These are phyloP conservation scores for Graptemys geographica DNA, from an alignment of 2,797 vertebrate genomes.

Conservation along the genomic window DNA sequence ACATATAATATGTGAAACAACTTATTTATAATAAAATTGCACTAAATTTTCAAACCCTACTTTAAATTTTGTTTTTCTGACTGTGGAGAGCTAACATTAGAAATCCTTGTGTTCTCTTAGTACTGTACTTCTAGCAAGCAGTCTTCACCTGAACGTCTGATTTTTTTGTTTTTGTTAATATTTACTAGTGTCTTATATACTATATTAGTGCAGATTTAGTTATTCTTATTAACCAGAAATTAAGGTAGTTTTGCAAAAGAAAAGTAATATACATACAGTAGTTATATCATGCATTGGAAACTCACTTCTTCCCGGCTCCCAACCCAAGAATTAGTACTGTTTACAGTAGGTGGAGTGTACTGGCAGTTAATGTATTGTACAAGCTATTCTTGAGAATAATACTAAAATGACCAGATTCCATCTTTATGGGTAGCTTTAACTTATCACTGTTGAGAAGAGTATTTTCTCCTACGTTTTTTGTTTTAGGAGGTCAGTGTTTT, in stretches of 20 bases:
- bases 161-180: not conserved
- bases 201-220: fast-evolving
- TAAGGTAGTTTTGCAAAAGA: not conserved
- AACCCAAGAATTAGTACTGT: fast-evolving
- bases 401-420: conserved; percentile 4
- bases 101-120: not conserved
- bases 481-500: conserved; percentile 2
- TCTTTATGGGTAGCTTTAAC: not conserved
- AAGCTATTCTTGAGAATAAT: not conserved
- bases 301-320: not conserved
- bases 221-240: not conserved
- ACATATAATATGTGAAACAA: conserved; percentile 13
- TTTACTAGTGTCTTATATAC: not conserved
- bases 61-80: not conserved
- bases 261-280: fast-evolving
- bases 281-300: not conserved
- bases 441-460: conserved; percentile 3
- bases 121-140: not conserved
- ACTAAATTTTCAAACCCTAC: conserved; percentile 23
- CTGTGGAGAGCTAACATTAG: not conserved
- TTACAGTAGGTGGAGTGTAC: not conserved
- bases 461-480: conserved; percentile 24
- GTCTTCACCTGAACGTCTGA: not conserved
- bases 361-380: not conserved
- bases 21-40: conserved; percentile 8